Evolutionary conservation across 2,888 invertebrate genomes (phyloP), one percentile per base, ranked within the genome.

Genomic region (Parnassius apollo): DNA sequence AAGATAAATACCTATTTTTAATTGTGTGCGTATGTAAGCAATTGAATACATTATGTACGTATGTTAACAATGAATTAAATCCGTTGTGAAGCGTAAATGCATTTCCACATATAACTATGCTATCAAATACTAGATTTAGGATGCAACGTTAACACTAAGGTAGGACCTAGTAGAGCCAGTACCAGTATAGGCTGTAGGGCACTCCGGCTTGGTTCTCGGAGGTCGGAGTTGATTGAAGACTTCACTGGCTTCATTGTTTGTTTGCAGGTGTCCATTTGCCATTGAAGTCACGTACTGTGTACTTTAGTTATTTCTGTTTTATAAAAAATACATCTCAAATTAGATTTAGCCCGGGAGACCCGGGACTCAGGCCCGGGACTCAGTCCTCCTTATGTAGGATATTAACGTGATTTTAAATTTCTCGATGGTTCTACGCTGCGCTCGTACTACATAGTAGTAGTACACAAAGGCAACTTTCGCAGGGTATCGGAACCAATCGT

Each of bases 401-500:
- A 9, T 7, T n/a, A 13, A 42, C 18, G 35, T 53, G 11, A 42
- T 35, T 42, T 25, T 46, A 35, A 53, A 42, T 48, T 49, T 59
- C 46, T 48, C 45, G 59, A 59, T 42, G 53, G 22, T 59, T 59
- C 25, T 35, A 46, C 48, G 62, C 57, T 55, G 50, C 46, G 46
- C 49, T 18, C 49, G 18, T 49, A 9, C 12, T 35, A 35, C 7
- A 35, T 13, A 8, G 12, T 49, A 49, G 4, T 13, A 8, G 12
- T 49, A 49, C 12, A 46, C 46, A 46, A 46, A 46, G 46, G 46
- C 50, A 48, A 61, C 58, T 59, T 57, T 57, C 64, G 60, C 61
- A 42, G 45, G 25, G 22, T 61, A 35, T 25, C 50, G 62, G 66
- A 82, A 83, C 85, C 83, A 84, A 82, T 83, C 80, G 80, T 69